A percentile compares a stretch with the other conserved stretches of the same genome.
Evolutionary conservation across 1,140 invertebrate species (phyloP).

Genomic region (Halictus rubicundus): DNA sequence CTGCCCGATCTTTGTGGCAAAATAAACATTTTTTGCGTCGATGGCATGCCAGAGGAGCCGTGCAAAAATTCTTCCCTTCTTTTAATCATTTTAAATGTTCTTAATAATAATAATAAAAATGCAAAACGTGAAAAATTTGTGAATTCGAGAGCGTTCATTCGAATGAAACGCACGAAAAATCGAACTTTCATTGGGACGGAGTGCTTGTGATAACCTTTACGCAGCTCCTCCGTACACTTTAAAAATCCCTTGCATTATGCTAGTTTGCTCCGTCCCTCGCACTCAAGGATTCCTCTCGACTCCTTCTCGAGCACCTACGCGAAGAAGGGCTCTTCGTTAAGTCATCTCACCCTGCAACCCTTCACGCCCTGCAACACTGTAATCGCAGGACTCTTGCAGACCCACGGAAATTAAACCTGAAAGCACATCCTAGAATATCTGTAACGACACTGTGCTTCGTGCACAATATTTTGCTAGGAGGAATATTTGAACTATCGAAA

Average conservation of each 20-base stretch:
- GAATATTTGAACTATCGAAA: too few relatives aligned
- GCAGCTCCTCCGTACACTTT: neutral
- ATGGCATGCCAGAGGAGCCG: too few relatives aligned
- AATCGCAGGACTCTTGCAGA: conserved; percentile 10
- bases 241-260: conserved; percentile 11
- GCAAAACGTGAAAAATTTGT: too few relatives aligned
- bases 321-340: conserved; percentile 41
- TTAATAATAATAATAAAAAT: too few relatives aligned
- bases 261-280: neutral
- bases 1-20: too few relatives aligned
- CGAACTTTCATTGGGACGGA: too few relatives aligned
- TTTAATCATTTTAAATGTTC: too few relatives aligned
- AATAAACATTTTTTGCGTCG: too few relatives aligned
- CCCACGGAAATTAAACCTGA: neutral
- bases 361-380: neutral
- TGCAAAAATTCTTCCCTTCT: too few relatives aligned
- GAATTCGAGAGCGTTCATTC: too few relatives aligned
- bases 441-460: neutral
- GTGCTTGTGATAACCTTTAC: neutral
- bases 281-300: conserved; percentile 30
- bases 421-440: neutral
- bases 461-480: too few relatives aligned
- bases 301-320: conserved; percentile 34
- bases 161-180: too few relatives aligned
- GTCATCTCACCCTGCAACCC: conserved; percentile 12